Conservation (phyloP, 2,113 vertebrate genomes). For the Siniperca knerii region DNA sequence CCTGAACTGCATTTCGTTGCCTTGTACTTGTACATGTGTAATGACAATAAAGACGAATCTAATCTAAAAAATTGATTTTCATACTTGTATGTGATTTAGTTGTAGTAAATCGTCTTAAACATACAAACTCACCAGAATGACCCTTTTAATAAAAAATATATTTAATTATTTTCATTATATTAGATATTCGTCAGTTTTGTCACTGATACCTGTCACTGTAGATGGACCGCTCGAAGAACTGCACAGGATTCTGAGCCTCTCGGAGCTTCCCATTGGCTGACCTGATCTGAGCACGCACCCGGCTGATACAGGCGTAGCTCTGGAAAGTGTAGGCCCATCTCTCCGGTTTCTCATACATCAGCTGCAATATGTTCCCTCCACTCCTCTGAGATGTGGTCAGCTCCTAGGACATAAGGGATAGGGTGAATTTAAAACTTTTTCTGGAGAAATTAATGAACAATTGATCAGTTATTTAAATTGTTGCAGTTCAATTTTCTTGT, state of each 20-base stretch:
- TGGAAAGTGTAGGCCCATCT: slow-evolving; percentile 97
- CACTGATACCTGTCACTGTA: slow-evolving; percentile 93
- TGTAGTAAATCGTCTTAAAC: not conserved
- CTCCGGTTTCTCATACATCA: slow-evolving; percentile 96
- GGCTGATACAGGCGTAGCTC: slow-evolving; percentile 93
- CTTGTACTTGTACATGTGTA: too few species aligned
- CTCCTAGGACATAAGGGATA: slow-evolving; percentile 81
- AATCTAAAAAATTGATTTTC: not conserved
- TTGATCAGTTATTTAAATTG: too few species aligned
- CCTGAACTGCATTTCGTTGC: too few species aligned
- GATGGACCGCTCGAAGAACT: slow-evolving; percentile 94
- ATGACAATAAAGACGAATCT: too few species aligned
- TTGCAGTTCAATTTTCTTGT: not conserved
- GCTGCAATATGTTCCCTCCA: slow-evolving; percentile 91
- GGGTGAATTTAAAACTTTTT: not conserved
- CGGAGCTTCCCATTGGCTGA: slow-evolving; percentile 83
- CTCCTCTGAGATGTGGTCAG: slow-evolving; percentile 91
- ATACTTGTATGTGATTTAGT: not conserved
- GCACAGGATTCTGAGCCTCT: slow-evolving; percentile 85
- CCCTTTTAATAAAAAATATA: not conserved
- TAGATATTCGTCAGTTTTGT: too few species aligned
- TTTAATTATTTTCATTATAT: not conserved
- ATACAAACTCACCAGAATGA: not conserved
- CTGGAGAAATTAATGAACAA: too few species aligned
- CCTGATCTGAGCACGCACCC: slow-evolving; percentile 89